Conservation (phyloP, 2,113 vertebrate species). For the Gallinago undulata region DNA sequence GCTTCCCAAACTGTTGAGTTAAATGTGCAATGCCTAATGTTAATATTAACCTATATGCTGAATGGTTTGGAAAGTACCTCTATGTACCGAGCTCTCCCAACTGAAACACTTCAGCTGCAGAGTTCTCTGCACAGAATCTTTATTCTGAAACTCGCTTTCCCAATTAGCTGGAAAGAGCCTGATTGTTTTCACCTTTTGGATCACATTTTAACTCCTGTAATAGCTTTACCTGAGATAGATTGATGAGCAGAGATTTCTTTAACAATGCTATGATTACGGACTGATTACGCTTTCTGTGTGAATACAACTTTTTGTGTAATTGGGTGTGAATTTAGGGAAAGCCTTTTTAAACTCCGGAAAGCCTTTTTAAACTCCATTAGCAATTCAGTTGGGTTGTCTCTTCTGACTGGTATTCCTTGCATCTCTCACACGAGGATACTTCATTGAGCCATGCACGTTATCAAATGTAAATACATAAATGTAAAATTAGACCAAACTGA, state of each 20-base stretch:
- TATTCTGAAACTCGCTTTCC: conserved; percentile 23
- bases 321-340: neutral
- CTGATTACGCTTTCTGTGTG: neutral
- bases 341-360: neutral
- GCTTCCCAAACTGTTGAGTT: neutral
- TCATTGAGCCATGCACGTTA: neutral
- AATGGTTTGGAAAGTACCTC: conserved; percentile 16
- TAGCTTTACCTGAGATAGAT: neutral
- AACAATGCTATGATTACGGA: neutral
- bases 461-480: neutral
- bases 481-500: neutral
- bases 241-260: conserved; percentile 15
- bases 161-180: conserved; percentile 9
- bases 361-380: neutral
- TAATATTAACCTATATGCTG: conserved; percentile 48
- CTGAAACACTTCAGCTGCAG: conserved; percentile 5
- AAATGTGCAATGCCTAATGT: conserved; percentile 8
- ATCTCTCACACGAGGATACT: neutral
- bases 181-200: neutral
- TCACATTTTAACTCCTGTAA: neutral
- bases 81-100: neutral
- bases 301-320: neutral
- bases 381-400: neutral
- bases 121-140: neutral
- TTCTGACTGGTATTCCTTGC: neutral